phyloP scores from a whole-genome alignment of 1,140 invertebrate species.

The Magallana angulata region DNA sequence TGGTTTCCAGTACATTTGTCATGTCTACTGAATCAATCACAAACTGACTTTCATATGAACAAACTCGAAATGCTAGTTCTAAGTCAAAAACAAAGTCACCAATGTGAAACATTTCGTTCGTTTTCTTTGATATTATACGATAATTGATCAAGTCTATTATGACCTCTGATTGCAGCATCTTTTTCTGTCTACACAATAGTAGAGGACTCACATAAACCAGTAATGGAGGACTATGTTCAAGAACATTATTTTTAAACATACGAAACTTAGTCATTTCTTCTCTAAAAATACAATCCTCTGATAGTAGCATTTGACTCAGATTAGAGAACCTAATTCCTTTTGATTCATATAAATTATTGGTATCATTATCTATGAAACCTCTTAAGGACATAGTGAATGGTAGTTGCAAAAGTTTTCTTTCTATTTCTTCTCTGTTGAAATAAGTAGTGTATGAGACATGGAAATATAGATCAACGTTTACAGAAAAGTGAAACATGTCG shows the following conservation, averaged over 20 bases:
- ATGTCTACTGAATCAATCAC: background rate
- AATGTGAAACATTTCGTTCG: background rate
- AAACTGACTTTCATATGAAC: background rate
- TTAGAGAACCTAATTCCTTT: background rate
- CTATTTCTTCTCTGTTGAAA: background rate
- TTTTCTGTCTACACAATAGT: background rate
- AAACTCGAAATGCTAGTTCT: background rate
- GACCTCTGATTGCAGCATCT: background rate
- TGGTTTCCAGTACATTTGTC: background rate
- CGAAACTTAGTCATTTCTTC: background rate
- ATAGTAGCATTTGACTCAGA: background rate
- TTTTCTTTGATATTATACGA: background rate
- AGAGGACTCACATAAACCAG: background rate
- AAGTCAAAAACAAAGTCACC: conserved; percentile 2
- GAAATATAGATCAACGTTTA: background rate
- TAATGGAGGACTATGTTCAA: background rate
- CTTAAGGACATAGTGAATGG: background rate
- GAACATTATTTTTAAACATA: background rate
- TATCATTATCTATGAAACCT: background rate
- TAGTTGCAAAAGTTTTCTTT: background rate
- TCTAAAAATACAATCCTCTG: background rate
- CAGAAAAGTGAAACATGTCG: background rate
- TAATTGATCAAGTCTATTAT: background rate
- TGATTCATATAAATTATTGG: background rate
- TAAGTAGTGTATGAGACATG: background rate